A percentile compares a stretch with the other conserved stretches of the same genome.
Conservation (phyloP, 2,888 invertebrate species). For the Chymomyza caudatula region DNA sequence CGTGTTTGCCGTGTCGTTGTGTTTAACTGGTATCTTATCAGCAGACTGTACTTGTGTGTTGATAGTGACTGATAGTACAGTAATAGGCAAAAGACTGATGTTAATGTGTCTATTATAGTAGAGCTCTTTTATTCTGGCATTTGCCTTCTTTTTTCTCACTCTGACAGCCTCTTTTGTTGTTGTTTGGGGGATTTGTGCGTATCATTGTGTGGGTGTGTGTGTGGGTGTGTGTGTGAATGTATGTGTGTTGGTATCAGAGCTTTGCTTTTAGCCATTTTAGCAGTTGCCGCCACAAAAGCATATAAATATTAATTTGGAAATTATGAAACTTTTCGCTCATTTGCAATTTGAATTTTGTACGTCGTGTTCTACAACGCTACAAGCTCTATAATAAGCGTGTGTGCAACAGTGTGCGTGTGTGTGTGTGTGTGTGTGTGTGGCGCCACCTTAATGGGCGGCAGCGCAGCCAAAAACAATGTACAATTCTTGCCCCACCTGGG, state of each 20-base stretch:
- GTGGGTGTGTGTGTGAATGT: constrained; percentile 1
- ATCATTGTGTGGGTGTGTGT: background rate
- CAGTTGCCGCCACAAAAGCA: background rate
- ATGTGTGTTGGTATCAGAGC: constrained; percentile 12
- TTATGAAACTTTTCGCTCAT: constrained; percentile 60
- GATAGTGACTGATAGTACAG: constrained; percentile 39
- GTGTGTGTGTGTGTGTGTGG: constrained; percentile 3
- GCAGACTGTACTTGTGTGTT: background rate
- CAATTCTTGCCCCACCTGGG: constrained; percentile 50
- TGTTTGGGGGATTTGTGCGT: constrained; percentile 23
- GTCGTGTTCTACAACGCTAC: constrained; percentile 35
- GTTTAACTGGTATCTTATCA: constrained; percentile 47
- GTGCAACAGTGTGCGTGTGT: constrained; percentile 24
- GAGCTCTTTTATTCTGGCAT: constrained; percentile 20
- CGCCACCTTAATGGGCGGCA: background rate
- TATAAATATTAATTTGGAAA: constrained; percentile 61
- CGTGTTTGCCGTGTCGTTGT: constrained; percentile 2
- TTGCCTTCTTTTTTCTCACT: constrained; percentile 20
- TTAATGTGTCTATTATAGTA: constrained; percentile 28
- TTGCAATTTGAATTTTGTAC: constrained; percentile 48
- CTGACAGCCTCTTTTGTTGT: constrained; percentile 21
- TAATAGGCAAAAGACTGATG: constrained; percentile 16
- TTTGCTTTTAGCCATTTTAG: constrained; percentile 36
- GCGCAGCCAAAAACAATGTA: constrained; percentile 34
- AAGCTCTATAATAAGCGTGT: background rate